phyloP scores from a whole-genome alignment of 1,140 invertebrate species.

The Triops cancriformis region DNA sequence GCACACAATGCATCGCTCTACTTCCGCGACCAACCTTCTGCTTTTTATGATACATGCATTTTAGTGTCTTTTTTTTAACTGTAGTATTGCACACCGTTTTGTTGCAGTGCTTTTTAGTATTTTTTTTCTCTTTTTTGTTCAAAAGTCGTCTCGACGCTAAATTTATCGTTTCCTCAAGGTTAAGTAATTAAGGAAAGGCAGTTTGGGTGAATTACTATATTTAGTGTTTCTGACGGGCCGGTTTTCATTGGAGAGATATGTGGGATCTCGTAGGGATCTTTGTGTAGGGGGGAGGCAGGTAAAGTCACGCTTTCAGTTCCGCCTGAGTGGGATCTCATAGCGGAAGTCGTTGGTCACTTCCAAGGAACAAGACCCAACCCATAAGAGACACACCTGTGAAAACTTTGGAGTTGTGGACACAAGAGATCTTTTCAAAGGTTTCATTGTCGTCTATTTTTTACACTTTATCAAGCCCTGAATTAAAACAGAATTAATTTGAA shows the following conservation, averaged over 20 bases:
- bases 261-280: neutral
- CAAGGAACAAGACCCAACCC: neutral
- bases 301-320: neutral
- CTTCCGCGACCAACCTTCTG: neutral
- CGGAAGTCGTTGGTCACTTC: conserved; percentile 8
- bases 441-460: neutral
- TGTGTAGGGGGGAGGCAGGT: neutral
- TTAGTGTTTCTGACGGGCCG: neutral
- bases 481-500: neutral
- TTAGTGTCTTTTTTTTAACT: neutral
- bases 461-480: neutral
- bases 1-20: neutral
- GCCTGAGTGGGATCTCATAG: neutral
- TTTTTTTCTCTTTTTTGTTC: too few species aligned
- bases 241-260: neutral
- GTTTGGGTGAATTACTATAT: neutral
- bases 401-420: neutral
- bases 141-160: neutral
- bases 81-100: too few species aligned
- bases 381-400: conserved; percentile 1
- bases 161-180: neutral
- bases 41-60: too few species aligned
- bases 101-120: too few species aligned
- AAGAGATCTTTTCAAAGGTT: neutral
- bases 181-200: neutral